A percentile compares a stretch with the other conserved stretches of the same genome.
Evolutionary conservation across 2,797 vertebrate genomes (phyloP).

Genomic region (Pelochelys cantorii): DNA sequence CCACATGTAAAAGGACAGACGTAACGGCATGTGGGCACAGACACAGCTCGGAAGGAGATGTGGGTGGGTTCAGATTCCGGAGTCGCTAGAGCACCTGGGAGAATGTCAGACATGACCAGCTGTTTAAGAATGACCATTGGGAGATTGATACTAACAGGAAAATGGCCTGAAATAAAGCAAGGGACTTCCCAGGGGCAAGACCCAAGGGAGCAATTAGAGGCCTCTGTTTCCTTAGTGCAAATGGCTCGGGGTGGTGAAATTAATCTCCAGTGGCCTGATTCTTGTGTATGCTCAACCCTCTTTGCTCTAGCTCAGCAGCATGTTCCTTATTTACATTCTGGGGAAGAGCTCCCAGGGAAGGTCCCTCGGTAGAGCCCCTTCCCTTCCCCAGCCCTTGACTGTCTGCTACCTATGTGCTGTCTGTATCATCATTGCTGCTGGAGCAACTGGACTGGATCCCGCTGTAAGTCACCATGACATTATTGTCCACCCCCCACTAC

Average conservation of each 20-base stretch:
- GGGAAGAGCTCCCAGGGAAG: background rate
- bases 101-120: background rate
- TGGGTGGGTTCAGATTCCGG: background rate
- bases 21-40: background rate
- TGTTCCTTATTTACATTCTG: background rate
- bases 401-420: background rate
- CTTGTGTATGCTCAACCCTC: background rate
- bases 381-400: background rate
- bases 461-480: background rate
- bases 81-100: background rate
- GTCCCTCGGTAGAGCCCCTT: background rate
- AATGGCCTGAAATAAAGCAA: background rate
- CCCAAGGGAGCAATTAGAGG: background rate
- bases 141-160: background rate
- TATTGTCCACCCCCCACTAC: background rate
- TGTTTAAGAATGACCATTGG: background rate
- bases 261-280: background rate
- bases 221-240: background rate
- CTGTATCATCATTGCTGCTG: background rate
- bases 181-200: background rate
- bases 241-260: background rate
- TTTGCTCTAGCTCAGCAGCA: background rate
- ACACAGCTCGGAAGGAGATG: background rate
- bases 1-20: background rate
- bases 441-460: background rate